Evolutionary conservation across 2,888 invertebrate genomes (phyloP).

Genomic region (Drosophila suboccidentalis): DNA sequence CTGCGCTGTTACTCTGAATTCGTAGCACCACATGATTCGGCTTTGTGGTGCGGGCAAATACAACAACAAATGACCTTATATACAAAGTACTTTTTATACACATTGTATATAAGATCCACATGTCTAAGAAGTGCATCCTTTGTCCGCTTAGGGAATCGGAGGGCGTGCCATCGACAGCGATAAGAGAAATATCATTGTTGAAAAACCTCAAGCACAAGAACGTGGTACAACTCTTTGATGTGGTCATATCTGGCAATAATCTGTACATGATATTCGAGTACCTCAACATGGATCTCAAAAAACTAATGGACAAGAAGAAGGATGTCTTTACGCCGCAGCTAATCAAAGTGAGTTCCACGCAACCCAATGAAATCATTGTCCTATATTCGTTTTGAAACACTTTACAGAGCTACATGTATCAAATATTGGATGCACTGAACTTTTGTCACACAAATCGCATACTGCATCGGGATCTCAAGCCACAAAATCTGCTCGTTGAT

Average conservation of each 20-base stretch:
- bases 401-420: constrained; percentile 91
- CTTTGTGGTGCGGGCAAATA: constrained; percentile 86
- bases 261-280: constrained; percentile 98
- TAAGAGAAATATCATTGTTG: constrained; percentile 97
- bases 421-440: constrained; percentile 94
- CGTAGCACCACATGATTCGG: constrained; percentile 92
- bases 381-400: background rate
- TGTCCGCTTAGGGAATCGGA: constrained; percentile 92
- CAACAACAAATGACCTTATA: background rate
- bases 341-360: constrained; percentile 87
- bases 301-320: constrained; percentile 91
- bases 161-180: constrained; percentile 98
- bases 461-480: constrained; percentile 97
- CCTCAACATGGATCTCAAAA: constrained; percentile 96
- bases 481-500: constrained; percentile 97
- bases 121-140: background rate
- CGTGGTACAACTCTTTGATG: constrained; percentile 95
- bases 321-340: constrained; percentile 88
- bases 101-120: background rate
- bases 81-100: background rate
- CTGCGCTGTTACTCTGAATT: constrained; percentile 85
- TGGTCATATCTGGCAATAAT: constrained; percentile 93
- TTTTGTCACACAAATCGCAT: constrained; percentile 96
- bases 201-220: constrained; percentile 96
- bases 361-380: too few relatives aligned